Evolutionary conservation across 1,140 invertebrate species (phyloP), one percentile per base, ranked within the genome.

Genomic region (Pollicipes pollicipes): DNA sequence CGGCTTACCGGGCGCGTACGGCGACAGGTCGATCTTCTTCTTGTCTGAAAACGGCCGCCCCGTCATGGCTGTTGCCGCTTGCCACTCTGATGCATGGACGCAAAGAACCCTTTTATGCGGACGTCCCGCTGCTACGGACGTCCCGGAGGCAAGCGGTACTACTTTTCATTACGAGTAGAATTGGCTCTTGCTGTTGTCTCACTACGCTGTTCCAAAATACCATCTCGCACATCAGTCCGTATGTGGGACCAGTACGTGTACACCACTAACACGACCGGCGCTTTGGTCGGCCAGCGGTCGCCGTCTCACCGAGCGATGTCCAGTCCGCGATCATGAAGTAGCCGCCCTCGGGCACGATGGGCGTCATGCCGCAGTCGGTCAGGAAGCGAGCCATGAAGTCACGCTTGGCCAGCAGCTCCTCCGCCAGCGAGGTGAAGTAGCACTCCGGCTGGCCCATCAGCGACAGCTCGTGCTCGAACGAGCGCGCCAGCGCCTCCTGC

Each of bases 261-360:
- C n/a, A n/a, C n/a, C n/a, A n/a, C n/a, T n/a, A n/a, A n/a, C n/a
- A n/a, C n/a, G n/a, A n/a, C n/a, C n/a, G n/a, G n/a, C n/a, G n/a
- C n/a, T n/a, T n/a, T n/a, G n/a, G n/a, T n/a, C n/a, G n/a, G n/a
- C n/a, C n/a, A n/a, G n/a, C n/a, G n/a, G n/a, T n/a, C n/a, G n/a
- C n/a, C n/a, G n/a, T n/a, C 85, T 73, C 74, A 81, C 80, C 85
- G 73, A 95, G 81, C 10, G 84, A 80, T n/a, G 85, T 86, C 87
- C 93, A 97, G 80, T 98, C 90, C 3, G 93, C 93, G 21, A 98
- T 78, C 84, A 99, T 91, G 79, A 99, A 98, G 80, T 97, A 99
- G 0, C 96, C 96, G 26, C 92, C 95, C 69, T 98, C 90, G 0
- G 97, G 97, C 68, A 98, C 83, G 0, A 91, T 93, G 0, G 95